Evolutionary conservation across 2,888 invertebrate genomes (phyloP).

Genomic region (Azorinus chamasolen): DNA sequence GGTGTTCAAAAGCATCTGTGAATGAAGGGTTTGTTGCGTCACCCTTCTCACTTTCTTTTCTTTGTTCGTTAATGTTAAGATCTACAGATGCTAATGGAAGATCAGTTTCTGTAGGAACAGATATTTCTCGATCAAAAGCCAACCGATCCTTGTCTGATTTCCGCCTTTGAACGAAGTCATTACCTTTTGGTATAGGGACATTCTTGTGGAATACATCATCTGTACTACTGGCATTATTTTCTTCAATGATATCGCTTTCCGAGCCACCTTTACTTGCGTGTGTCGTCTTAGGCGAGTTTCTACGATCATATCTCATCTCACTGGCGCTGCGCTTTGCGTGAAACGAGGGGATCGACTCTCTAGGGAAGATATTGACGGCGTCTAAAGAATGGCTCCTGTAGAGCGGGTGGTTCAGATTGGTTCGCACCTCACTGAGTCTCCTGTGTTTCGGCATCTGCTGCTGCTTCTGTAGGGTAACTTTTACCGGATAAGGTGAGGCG

Average conservation of each 20-base stretch:
- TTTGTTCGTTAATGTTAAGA: conserved; percentile 16
- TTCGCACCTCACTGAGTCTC: conserved; percentile 78
- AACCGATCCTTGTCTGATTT: conserved; percentile 6
- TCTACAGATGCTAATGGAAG: conserved; percentile 42
- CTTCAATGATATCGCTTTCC: conserved; percentile 51
- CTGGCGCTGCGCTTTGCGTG: conserved; percentile 75
- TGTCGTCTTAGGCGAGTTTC: conserved; percentile 29
- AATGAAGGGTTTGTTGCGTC: conserved; percentile 5
- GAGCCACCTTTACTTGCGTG: conserved; percentile 9
- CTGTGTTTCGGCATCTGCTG: conserved; percentile 77
- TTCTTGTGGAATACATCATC: conserved; percentile 14
- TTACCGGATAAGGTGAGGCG: conserved; percentile 93
- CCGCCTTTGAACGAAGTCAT: conserved; percentile 47
- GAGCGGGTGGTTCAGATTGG: conserved; percentile 91
- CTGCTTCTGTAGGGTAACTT: conserved; percentile 91
- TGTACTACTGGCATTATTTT: conserved; percentile 7
- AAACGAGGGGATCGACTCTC: conserved; percentile 46
- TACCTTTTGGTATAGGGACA: conserved; percentile 11
- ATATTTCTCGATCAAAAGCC: conserved; percentile 29
- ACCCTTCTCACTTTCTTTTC: not conserved
- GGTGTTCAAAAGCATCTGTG: conserved; percentile 58
- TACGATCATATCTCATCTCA: conserved; percentile 68
- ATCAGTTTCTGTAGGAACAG: conserved; percentile 31
- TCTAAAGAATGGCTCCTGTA: conserved; percentile 93
- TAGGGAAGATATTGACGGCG: conserved; percentile 79